Evolutionary conservation across 2,113 vertebrate genomes (phyloP).

Genomic region (Ptyas mucosa): DNA sequence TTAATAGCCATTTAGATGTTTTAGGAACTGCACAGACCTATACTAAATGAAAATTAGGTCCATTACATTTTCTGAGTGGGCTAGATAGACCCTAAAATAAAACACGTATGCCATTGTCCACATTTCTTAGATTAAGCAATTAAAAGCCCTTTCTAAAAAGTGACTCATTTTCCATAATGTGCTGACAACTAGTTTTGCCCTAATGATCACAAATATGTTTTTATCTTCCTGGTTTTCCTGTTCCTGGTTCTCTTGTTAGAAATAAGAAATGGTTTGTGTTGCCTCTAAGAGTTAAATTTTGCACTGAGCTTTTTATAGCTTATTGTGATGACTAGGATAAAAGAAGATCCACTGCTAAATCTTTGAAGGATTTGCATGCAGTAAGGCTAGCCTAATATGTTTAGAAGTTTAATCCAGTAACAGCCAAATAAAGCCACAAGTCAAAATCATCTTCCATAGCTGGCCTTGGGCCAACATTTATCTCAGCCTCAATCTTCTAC

Average conservation of each 20-base stretch:
- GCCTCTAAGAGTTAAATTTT: not conserved
- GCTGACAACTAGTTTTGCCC: conserved; percentile 57
- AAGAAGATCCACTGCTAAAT: not conserved
- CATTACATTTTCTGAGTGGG: conserved; percentile 79
- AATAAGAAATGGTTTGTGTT: not conserved
- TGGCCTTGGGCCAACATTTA: not conserved
- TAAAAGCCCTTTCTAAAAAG: conserved; percentile 78
- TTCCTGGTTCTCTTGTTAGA: conserved; percentile 49
- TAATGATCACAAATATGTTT: conserved; percentile 53
- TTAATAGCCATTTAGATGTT: conserved; percentile 97
- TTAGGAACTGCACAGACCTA: conserved; percentile 87
- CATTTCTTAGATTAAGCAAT: conserved; percentile 79
- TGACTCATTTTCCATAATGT: conserved; percentile 69
- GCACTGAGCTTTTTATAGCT: not conserved
- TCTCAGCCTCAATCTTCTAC: not conserved
- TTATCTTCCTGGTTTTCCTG: conserved; percentile 33
- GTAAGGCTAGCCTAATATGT: not conserved
- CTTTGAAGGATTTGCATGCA: not conserved
- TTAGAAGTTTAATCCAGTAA: not conserved
- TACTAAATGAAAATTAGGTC: conserved; percentile 85
- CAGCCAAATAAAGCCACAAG: not conserved
- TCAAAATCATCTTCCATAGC: not conserved
- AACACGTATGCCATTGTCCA: conserved; percentile 77
- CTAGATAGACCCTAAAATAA: conserved; percentile 81
- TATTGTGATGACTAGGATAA: not conserved